Evolutionary conservation across 1,140 invertebrate species (phyloP), one percentile per base, ranked within the genome.

Genomic region (Ctenoplectra terminalis): DNA sequence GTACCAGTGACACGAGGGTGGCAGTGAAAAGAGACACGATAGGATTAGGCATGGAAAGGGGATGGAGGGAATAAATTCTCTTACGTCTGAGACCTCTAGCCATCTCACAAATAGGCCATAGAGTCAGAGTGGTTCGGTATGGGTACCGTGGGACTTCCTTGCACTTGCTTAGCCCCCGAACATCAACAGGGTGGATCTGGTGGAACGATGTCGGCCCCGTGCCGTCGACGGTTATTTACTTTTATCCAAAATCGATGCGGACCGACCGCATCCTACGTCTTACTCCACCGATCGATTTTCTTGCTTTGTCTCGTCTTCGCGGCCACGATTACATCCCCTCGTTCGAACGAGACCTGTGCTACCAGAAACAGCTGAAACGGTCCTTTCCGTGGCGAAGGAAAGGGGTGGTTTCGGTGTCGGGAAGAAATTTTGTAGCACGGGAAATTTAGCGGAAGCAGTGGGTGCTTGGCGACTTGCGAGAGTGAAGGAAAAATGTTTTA

Each of bases 51-150:
- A n/a, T 37, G 34, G 46, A 15, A 48, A 34, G 63, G 26, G 46
- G 26, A 64, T 23, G 26, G 60, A 46, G 58, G 40, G 71, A 67
- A 87, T 87, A 87, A 87, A 87, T 87, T 87, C 76, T 77, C 61
- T 67, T 70, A 63, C 31, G 72, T 81, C 73, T 48, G 46, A 58
- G 56, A 60, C 50, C 67, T 50, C 43, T 46, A 61, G 61, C 84
- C 82, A 79, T 87, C 73, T 74, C 85, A 31, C 82, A 87, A 87
- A 87, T 84, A 87, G 84, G 58, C 84, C 81, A 87, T 86, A 80
- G 84, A 83, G 74, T 71, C 84, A 46, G 73, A 85, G 74, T 84
- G 82, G 85, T 84, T 84, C 79, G 50, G n/a, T 87, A 87, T 84
- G 77, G 85, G 63, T 66, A 46, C 37, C 77, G 31, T 82, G 85